Evolutionary conservation across 2,797 vertebrate species (phyloP).

Genomic region (Aphelocoma californica): DNA sequence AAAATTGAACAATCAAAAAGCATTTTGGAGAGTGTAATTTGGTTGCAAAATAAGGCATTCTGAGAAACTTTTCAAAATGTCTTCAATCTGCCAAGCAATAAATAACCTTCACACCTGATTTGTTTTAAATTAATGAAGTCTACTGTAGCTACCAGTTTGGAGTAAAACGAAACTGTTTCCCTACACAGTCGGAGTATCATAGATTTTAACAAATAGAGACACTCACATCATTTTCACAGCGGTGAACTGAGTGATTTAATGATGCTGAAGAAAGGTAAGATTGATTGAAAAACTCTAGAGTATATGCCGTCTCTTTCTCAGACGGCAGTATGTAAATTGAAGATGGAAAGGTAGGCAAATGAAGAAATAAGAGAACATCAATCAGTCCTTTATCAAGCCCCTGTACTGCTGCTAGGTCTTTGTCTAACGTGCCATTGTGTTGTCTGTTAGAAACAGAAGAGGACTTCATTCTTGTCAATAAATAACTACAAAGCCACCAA

Average conservation of each 20-base stretch:
- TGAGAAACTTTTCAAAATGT: constrained; percentile 12
- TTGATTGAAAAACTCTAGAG: constrained; percentile 61
- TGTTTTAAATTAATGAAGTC: constrained; percentile 61
- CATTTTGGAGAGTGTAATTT: background rate
- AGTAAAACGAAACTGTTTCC: constrained; percentile 43
- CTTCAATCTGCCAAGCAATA: constrained; percentile 33
- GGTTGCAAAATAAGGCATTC: background rate
- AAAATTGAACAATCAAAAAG: background rate
- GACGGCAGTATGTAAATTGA: background rate
- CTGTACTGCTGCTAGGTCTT: background rate
- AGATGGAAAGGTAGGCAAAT: constrained; percentile 42
- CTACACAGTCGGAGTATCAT: constrained; percentile 1
- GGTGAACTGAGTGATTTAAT: constrained; percentile 67
- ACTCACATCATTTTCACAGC: constrained; percentile 64
- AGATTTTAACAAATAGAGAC: constrained; percentile 66
- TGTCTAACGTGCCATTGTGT: background rate
- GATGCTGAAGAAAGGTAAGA: constrained; percentile 57
- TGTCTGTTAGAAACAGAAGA: background rate
- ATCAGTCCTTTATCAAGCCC: background rate
- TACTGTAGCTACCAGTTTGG: constrained; percentile 17
- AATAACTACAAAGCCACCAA: background rate
- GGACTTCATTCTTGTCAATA: background rate
- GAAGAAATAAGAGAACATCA: constrained; percentile 42
- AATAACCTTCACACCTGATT: constrained; percentile 63
- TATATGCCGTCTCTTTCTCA: background rate